phyloP scores from a whole-genome alignment of 2,888 invertebrate species.

The Eristalis pertinax region DNA sequence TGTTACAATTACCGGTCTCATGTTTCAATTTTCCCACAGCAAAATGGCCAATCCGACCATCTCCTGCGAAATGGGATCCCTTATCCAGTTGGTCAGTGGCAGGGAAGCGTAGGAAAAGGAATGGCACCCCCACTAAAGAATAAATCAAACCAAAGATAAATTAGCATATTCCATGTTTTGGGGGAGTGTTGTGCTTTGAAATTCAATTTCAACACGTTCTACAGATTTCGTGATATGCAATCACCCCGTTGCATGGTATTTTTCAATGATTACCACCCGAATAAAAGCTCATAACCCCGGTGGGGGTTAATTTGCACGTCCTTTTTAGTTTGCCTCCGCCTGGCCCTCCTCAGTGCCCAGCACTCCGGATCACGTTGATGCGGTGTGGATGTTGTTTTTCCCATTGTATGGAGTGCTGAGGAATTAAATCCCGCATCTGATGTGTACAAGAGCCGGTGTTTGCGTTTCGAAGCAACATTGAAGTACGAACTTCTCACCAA shows the following conservation, averaged over 20 bases:
- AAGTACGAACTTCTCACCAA: background rate
- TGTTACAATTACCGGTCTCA: constrained; percentile 8
- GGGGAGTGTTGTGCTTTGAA: constrained; percentile 26
- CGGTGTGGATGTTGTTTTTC: constrained; percentile 23
- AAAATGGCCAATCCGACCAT: background rate
- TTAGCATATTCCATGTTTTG: constrained; percentile 52
- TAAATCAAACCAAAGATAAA: constrained; percentile 30
- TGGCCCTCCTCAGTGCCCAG: background rate
- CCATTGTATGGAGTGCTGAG: constrained; percentile 29
- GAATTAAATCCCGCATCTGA: constrained; percentile 37
- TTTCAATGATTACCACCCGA: constrained; percentile 57
- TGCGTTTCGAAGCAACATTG: background rate
- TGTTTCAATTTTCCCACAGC: constrained; percentile 12
- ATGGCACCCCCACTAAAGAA: constrained; percentile 5
- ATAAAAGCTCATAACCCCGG: constrained; percentile 36
- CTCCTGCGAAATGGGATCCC: background rate
- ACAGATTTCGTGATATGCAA: constrained; percentile 51
- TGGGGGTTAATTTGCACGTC: constrained; percentile 66
- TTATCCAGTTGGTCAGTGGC: background rate
- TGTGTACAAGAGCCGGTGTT: background rate
- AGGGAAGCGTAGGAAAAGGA: background rate
- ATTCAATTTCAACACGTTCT: constrained; percentile 67
- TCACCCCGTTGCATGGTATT: constrained; percentile 53
- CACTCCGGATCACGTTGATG: constrained; percentile 28
- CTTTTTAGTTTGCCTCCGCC: constrained; percentile 16